phyloP scores from a whole-genome alignment of 37 sponge, comb jelly and placozoan genomes.

The Tethya wilhelma region DNA sequence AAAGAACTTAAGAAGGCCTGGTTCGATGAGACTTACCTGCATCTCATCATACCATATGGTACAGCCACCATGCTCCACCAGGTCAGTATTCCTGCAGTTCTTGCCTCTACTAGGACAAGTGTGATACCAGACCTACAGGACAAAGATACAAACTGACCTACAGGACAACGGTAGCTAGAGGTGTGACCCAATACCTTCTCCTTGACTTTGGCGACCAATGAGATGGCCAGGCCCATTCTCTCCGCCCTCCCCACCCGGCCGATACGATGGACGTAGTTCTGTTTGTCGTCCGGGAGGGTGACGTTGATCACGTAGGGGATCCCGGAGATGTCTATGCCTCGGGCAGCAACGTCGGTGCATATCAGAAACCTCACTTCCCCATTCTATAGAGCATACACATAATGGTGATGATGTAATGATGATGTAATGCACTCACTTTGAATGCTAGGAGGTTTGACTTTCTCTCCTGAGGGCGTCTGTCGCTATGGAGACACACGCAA shows the following conservation, averaged over 20 bases:
- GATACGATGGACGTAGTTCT: constrained; percentile 94
- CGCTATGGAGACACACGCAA: constrained; percentile 96
- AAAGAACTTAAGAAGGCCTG: not conserved
- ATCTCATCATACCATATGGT: constrained; percentile 96
- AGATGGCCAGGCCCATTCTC: constrained; percentile 97
- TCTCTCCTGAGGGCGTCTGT: constrained; percentile 86
- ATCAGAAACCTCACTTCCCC: constrained; percentile 91
- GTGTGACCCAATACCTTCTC: constrained; percentile 79
- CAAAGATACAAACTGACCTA: not conserved
- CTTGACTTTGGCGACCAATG: constrained; percentile 77
- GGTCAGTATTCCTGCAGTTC: constrained; percentile 85
- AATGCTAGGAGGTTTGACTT: constrained; percentile 86
- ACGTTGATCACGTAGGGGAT: constrained; percentile 96
- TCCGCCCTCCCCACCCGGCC: constrained; percentile 93
- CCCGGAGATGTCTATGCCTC: constrained; percentile 95
- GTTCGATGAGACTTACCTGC: constrained; percentile 52
- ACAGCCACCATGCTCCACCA: constrained; percentile 90
- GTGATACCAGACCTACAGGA: constrained; percentile 94
- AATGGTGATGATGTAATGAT: not conserved
- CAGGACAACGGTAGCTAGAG: not conserved
- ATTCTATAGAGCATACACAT: constrained; percentile 29
- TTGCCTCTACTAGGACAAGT: constrained; percentile 88
- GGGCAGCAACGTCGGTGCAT: constrained; percentile 97
- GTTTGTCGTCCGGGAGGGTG: constrained; percentile 94
- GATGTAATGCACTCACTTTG: constrained; percentile 46